Base-by-base conservation (phyloP, 1,140 invertebrate genomes). In the Neotoxoptera formosana region DNA sequence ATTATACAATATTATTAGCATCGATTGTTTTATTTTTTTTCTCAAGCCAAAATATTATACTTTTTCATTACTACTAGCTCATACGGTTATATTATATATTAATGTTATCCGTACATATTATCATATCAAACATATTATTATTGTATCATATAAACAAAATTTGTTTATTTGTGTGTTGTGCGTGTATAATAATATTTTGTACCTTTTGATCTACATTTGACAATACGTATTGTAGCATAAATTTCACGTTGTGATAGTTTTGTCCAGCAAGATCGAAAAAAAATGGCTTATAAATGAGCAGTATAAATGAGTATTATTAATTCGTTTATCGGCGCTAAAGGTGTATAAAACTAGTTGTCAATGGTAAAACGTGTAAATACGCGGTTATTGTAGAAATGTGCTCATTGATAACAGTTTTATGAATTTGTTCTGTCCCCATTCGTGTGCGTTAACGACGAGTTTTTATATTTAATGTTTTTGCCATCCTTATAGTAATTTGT, bases 201-300 rank as follows among this genome's bases (percentile, higher is more conserved):
- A 67, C 4, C 30, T 4, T 41, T 4, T 41, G 41, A n/a, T 53
- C n/a, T 0, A 67, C 4, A n/a, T 30, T 60, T 30, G 25, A 60
- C 9, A 2, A 60, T n/a, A n/a, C n/a, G n/a, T n/a, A n/a, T 60
- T 60, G 25, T 60, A 60, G 56, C 7, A 25, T 25, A 60, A 9
- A 25, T 60, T 30, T 60, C 9, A 67, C 3, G 9, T 30, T 67
- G 7, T n/a, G 14, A n/a, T n/a, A 67, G 60, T 67, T 67, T n/a
- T 4, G 17, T 7, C 0, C 30, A n/a, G 30, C 30, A n/a, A 14
- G 0, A 30, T 30, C 30, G 9, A n/a, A 1, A 17, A 25, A n/a
- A 14, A n/a, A 56, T 60, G 11, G 2, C 30, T n/a, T 25, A 56
- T 25, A n/a, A n/a, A 76, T 67, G 30, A 6, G 30, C n/a, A n/a